These are phyloP conservation scores for Grallaria varia DNA, from an alignment of 2,113 vertebrate genomes.

Conservation along the genomic window DNA sequence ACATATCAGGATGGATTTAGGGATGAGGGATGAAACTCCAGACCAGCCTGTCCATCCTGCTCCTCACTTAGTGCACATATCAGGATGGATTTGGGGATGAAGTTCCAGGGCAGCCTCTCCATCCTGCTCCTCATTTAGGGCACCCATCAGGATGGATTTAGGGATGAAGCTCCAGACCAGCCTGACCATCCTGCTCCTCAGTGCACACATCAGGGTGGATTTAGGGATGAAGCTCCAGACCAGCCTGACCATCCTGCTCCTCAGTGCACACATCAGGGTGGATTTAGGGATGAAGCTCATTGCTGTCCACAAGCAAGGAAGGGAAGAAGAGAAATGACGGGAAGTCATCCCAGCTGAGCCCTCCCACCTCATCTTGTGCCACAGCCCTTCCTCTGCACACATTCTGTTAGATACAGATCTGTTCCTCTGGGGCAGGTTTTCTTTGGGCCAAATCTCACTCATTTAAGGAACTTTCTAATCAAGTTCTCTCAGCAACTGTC, in stretches of 20 bases:
- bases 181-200: neutral
- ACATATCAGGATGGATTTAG: neutral
- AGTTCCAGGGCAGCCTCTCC: neutral
- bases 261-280: neutral
- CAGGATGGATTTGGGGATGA: neutral
- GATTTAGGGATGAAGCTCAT: neutral
- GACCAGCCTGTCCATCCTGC: neutral
- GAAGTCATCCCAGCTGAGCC: neutral
- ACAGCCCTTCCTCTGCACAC: neutral
- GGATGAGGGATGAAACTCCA: neutral
- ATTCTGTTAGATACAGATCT: too few relatives aligned
- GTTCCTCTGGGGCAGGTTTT: neutral
- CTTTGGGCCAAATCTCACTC: neutral
- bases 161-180: neutral
- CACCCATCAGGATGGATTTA: neutral
- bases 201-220: neutral
- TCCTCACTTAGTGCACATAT: fast-evolving
- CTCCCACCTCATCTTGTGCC: neutral
- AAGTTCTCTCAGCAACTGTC: neutral
- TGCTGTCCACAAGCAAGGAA: neutral
- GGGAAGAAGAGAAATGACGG: neutral
- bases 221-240: neutral
- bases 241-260: neutral
- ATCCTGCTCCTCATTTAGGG: neutral
- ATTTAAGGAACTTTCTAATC: neutral